Base-by-base conservation (phyloP, 37 sponge, comb jelly and placozoan species). In the Chondrosia reniformis region DNA sequence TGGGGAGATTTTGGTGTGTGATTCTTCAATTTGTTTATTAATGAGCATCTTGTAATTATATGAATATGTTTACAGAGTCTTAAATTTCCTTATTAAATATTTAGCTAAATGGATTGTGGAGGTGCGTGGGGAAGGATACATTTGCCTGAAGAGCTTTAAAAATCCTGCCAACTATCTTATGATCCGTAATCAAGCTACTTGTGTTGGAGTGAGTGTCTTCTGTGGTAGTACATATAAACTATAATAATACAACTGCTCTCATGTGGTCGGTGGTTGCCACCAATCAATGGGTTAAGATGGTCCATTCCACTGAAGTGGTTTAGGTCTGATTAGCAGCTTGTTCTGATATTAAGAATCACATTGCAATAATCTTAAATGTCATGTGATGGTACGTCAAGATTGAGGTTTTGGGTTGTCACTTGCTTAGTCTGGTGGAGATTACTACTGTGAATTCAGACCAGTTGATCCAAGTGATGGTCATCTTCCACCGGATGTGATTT, bases 1-100 rank as follows among this genome's bases (percentile, higher is more conserved):
- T 59, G 61, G 61, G 61, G 61, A 13, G 61, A 59, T 19, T 59
- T 59, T 25, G 28, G 61, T 59, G 22, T 30, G 61, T 59, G 61
- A 10, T 49, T 19, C 52, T 49, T 49, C 52, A 10, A 49, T 15
- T 49, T 49, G 52, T 49, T 49, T 15, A 49, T 19, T 49, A 19
- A 49, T 49, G 52, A 49, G 15, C 52, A 49, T 10, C 52, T 19
- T 49, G 52, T 19, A 10, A 19, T 49, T 19, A 49, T 15, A 19
- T 49, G 52, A 49, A 19, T 49, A 15, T 19, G 15, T 15, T 10
- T 49, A 30, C 10, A 19, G 10, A 15, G 15, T 49, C 52, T 19
- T 49, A 19, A 15, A 19, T 49, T 19, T 49, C 10, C 15, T 49
- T 15, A 15, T 49, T 49, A 10, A 19, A 15, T 13, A 25, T 59